Conservation (phyloP, 2,113 vertebrate genomes). For the Silurus glanis region DNA sequence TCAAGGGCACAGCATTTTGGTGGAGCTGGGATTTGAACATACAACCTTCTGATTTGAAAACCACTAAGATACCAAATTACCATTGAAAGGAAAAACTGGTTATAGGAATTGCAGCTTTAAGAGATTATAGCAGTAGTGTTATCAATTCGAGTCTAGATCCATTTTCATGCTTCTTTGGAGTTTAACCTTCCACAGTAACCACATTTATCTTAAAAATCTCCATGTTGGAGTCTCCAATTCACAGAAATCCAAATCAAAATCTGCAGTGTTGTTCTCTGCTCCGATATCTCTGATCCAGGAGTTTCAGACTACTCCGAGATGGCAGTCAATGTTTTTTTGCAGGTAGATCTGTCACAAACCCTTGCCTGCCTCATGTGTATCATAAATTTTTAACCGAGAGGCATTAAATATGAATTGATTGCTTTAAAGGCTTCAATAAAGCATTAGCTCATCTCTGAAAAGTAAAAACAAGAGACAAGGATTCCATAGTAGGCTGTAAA, state of each 20-base stretch:
- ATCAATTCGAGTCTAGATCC: too few relatives aligned
- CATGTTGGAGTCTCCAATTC: too few relatives aligned
- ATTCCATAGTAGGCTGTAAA: conserved; percentile 39
- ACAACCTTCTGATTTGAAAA: too few relatives aligned
- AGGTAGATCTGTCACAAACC: background rate
- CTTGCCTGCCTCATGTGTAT: conserved; percentile 14
- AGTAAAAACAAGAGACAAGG: conserved; percentile 18
- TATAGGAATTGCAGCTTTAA: too few relatives aligned
- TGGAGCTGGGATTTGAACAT: too few relatives aligned
- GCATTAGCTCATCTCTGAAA: conserved; percentile 32
- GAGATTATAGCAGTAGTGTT: too few relatives aligned
- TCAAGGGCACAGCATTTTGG: too few relatives aligned
- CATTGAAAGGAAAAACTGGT: too few relatives aligned
- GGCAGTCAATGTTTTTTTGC: background rate
- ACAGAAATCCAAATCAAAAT: background rate
- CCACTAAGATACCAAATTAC: too few relatives aligned
- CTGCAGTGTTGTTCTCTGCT: background rate
- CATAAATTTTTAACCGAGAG: conserved; percentile 34
- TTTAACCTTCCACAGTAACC: too few relatives aligned
- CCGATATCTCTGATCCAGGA: background rate
- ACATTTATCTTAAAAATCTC: too few relatives aligned
- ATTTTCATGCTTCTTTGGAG: too few relatives aligned
- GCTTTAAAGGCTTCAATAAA: conserved; percentile 44
- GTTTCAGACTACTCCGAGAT: conserved; percentile 1
- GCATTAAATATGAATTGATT: conserved; percentile 53